These are phyloP conservation scores for Calliphora vomitoria DNA, from an alignment of 2,888 invertebrate genomes.

Conservation along the genomic window DNA sequence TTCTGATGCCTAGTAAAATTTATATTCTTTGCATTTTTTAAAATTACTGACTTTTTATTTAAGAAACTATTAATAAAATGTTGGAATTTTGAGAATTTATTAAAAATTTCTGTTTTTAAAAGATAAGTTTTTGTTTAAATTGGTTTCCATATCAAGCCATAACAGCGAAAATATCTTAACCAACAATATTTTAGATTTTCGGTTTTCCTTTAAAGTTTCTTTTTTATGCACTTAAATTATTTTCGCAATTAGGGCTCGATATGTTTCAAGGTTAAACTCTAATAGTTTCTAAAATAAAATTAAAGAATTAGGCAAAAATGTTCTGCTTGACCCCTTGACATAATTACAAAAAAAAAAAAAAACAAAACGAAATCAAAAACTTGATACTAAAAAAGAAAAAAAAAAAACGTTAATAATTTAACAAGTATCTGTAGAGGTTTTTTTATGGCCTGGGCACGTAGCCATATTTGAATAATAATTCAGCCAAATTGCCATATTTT, in stretches of 20 bases:
- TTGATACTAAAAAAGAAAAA: neutral
- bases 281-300: neutral
- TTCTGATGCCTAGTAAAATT: no score
- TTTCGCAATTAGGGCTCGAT: neutral
- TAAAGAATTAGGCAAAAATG: neutral
- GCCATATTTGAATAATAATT: neutral
- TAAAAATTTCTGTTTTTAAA: no score
- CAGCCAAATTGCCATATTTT: conserved; percentile 23
- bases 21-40: no score
- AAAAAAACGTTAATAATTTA: conserved; percentile 1
- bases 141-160: no score
- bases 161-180: no score
- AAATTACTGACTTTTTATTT: no score
- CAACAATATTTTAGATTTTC: no score
- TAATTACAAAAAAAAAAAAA: conserved; percentile 23
- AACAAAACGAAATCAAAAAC: conserved; percentile 3
- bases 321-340: conserved; percentile 17
- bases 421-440: neutral
- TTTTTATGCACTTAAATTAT: no score
- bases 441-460: conserved; percentile 7
- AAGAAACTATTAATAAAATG: no score
- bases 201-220: no score
- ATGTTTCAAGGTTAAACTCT: neutral
- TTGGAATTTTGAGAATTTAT: no score
- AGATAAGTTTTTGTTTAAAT: no score